phyloP scores from a whole-genome alignment of 2,888 invertebrate genomes.

The Ochropleura leucogaster region DNA sequence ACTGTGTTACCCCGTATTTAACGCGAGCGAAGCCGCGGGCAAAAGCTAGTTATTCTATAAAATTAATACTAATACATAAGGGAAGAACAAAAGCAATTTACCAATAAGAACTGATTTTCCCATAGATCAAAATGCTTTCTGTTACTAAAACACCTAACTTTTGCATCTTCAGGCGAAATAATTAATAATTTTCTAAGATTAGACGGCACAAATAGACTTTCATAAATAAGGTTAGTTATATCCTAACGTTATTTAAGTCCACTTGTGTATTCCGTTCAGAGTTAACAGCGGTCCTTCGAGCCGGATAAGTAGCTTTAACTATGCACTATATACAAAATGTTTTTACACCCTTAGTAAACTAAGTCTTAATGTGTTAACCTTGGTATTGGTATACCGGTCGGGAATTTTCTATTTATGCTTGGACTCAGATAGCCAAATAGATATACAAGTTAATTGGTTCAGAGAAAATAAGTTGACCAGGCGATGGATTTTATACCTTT shows the following conservation, averaged over 20 bases:
- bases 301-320: slow-evolving; percentile 16
- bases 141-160: too few relatives aligned
- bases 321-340: slow-evolving; percentile 3
- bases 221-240: too few relatives aligned
- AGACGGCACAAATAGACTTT: too few relatives aligned
- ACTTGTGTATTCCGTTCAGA: not conserved
- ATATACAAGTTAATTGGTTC: not conserved
- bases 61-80: too few relatives aligned
- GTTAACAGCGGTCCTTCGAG: not conserved
- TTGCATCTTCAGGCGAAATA: not conserved
- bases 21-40: too few relatives aligned
- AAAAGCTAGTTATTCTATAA: too few relatives aligned
- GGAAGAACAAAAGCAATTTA: too few relatives aligned
- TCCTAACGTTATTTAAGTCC: not conserved
- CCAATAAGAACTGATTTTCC: too few relatives aligned
- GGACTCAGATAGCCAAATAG: slow-evolving; percentile 5
- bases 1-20: too few relatives aligned
- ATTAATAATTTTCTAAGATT: not conserved
- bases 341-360: slow-evolving; percentile 24
- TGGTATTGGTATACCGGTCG: slow-evolving; percentile 2
- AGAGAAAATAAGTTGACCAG: not conserved
- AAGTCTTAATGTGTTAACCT: slow-evolving; percentile 19
- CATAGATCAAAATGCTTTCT: too few relatives aligned
- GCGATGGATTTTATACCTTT: too few relatives aligned
- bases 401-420: slow-evolving; percentile 14